These are phyloP conservation scores for Danio albolineatus DNA, from an alignment of 2,797 vertebrate species.

Conservation along the genomic window DNA sequence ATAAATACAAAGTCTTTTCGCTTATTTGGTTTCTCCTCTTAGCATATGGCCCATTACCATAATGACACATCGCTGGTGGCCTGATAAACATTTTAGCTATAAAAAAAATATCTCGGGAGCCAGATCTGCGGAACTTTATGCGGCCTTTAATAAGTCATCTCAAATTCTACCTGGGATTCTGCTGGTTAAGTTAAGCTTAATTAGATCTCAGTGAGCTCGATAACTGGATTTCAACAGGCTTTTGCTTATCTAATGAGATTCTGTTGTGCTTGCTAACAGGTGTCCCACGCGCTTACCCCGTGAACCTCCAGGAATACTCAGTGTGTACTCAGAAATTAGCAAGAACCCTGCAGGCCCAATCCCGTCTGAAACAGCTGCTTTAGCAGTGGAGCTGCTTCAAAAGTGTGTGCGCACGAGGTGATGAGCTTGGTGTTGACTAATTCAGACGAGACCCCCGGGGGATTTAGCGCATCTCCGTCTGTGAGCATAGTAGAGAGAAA, in stretches of 20 bases:
- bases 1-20: constrained; percentile 70
- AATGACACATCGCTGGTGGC: constrained; percentile 54
- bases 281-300: constrained; percentile 24
- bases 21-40: constrained; percentile 57
- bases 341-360: constrained; percentile 13
- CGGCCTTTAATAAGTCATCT: constrained; percentile 37
- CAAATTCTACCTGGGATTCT: constrained; percentile 3
- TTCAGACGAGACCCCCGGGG: neutral
- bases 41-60: constrained; percentile 62
- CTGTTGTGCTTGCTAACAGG: constrained; percentile 42
- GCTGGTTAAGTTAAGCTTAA: constrained; percentile 43
- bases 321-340: constrained; percentile 5
- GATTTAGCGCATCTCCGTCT: constrained; percentile 5
- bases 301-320: constrained; percentile 29
- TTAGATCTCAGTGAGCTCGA: constrained; percentile 42
- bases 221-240: constrained; percentile 26
- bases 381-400: constrained; percentile 17
- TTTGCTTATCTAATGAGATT: constrained; percentile 37
- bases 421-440: constrained; percentile 30
- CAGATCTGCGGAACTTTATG: constrained; percentile 13
- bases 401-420: constrained; percentile 1
- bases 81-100: constrained; percentile 57
- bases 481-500: constrained; percentile 1
- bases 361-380: constrained; percentile 22
- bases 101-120: constrained; percentile 22